Base-by-base conservation (phyloP, 2,797 vertebrate species). In the Petrocephalus schoutedeni region DNA sequence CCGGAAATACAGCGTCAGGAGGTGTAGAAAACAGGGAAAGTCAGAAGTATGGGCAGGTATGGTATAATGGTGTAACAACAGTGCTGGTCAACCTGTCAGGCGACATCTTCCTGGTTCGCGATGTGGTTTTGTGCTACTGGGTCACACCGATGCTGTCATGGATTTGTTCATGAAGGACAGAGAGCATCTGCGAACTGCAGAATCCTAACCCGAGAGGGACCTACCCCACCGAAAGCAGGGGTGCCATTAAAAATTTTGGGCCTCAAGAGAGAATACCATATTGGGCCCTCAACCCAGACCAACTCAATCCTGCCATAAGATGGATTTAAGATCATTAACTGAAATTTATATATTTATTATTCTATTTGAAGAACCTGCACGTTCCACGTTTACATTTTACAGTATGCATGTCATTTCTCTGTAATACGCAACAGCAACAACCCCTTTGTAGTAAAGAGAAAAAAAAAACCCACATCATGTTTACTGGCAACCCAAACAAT, bases 71-170 rank as follows among this genome's bases (percentile, higher is more conserved):
- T 32, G 21, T 23, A 7, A 23, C 21, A 61, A 2, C n/a, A 61
- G 59, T 61, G 59, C 59, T 21, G 59, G n/a, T 61, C 8, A 61
- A 23, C 59, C 58, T 7, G 8, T 23, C 23, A 3, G 59, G 21
- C 23, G 0, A 2, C 36, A 41, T 41, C 36, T 41, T 28, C 21
- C 23, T 7, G 21, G n/a, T n/a, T 7, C 21, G 7, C 59, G 21
- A 61, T 8, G 21, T 61, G 21, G 21, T 28, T 28, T 28, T 28
- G 28, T 28, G 92, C 89, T 90, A 88, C 89, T 58, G 19, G 36
- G 32, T 36, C 32, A 16, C 14, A 19, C 67, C 21, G 28, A 14
- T 32, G 67, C 67, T 36, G 4, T 41, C 32, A 0, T 32, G n/a
- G 64, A 71, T 32, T 32, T 74, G 12, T 36, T 16, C 71, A 8